Conservation (phyloP, 1,140 invertebrate species). For the Meloidogyne hapla region DNA sequence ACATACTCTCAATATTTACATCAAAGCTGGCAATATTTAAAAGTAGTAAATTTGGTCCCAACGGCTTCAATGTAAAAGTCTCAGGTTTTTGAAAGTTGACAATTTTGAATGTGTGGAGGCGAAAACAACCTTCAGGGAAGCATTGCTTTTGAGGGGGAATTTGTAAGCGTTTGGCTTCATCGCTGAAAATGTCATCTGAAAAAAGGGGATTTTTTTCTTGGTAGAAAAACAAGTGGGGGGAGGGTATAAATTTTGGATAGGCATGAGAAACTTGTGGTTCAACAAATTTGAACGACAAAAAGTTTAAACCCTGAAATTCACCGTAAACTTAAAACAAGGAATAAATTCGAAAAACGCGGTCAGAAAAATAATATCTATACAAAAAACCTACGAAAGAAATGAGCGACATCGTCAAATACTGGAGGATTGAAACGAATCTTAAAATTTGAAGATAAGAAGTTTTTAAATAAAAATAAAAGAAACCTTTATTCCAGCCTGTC, state of each 20-base stretch:
- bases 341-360: neutral
- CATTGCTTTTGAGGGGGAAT: slow-evolving; percentile 50
- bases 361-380: neutral
- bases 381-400: slow-evolving; percentile 45
- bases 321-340: neutral
- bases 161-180: slow-evolving; percentile 46
- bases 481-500: slow-evolving; percentile 5
- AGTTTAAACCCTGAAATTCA: too few species aligned
- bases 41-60: slow-evolving; percentile 43
- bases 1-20: slow-evolving; percentile 47
- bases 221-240: too few species aligned
- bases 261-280: too few species aligned
- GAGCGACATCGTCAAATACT: slow-evolving; percentile 41
- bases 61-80: slow-evolving; percentile 27
- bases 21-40: slow-evolving; percentile 53
- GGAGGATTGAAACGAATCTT: slow-evolving; percentile 49
- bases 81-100: slow-evolving; percentile 43
- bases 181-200: slow-evolving; percentile 46
- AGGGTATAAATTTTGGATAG: too few species aligned
- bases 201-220: too few species aligned
- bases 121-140: slow-evolving; percentile 52
- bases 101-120: slow-evolving; percentile 44
- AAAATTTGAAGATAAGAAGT: neutral
- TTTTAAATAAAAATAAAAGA: neutral
- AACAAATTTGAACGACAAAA: too few species aligned